A percentile compares a stretch with the other conserved stretches of the same genome.
phyloP scores from a whole-genome alignment of 2,113 vertebrate genomes.

The Semnornis frantzii region DNA sequence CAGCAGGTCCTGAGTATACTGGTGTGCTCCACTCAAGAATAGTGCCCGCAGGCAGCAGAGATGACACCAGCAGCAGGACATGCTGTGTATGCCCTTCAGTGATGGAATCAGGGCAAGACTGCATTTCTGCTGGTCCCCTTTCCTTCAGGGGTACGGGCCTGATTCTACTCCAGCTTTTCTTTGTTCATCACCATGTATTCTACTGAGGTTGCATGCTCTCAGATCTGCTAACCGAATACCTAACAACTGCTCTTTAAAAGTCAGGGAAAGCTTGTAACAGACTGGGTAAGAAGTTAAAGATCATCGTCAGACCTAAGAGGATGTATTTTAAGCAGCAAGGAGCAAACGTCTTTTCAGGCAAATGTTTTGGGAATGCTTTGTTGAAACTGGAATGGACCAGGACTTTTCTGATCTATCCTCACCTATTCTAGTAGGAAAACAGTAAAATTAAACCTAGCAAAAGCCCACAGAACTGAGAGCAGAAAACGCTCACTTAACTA shows the following conservation, averaged over 20 bases:
- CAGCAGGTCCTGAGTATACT: background rate
- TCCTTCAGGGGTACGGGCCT: rapidly evolving
- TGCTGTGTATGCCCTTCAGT: background rate
- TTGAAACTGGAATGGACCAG: background rate
- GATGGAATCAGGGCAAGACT: background rate
- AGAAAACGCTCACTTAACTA: background rate
- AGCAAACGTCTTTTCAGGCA: background rate
- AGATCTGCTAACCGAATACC: background rate
- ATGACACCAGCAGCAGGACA: no score
- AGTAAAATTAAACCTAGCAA: background rate
- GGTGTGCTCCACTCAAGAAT: background rate
- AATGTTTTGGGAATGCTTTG: background rate
- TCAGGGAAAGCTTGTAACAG: background rate
- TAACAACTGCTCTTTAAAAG: background rate
- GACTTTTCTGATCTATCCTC: background rate
- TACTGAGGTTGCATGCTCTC: background rate
- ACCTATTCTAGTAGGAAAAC: background rate
- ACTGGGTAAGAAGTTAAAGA: background rate
- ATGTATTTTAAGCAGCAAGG: background rate
- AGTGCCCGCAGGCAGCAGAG: background rate
- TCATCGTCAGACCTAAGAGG: background rate
- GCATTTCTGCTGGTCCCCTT: background rate
- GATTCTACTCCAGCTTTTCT: background rate
- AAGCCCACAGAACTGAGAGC: background rate
- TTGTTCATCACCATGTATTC: background rate